phyloP scores from a whole-genome alignment of 2,888 invertebrate species.

The Gastrophysa polygoni region DNA sequence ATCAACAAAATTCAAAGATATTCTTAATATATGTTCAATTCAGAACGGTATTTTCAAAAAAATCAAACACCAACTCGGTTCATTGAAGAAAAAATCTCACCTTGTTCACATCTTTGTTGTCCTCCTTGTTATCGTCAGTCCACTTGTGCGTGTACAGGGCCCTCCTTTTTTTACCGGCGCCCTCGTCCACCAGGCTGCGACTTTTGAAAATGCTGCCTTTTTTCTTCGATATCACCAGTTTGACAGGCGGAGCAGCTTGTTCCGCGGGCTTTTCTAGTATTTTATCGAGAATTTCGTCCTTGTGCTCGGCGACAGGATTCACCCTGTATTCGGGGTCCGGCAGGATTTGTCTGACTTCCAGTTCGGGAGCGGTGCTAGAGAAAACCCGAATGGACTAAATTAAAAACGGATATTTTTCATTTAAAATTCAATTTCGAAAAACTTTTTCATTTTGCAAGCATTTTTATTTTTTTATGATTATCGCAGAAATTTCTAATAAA shows the following conservation, averaged over 20 bases:
- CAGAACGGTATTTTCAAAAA: too few relatives aligned
- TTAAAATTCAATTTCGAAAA: too few relatives aligned
- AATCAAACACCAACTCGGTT: too few relatives aligned
- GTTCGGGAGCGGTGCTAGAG: constrained; percentile 42
- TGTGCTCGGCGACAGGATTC: constrained; percentile 44
- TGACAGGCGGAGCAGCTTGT: constrained; percentile 59
- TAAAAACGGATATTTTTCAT: too few relatives aligned
- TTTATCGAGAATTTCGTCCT: constrained; percentile 51
- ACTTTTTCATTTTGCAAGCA: too few relatives aligned
- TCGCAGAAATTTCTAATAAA: too few relatives aligned
- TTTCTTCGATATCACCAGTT: constrained; percentile 77
- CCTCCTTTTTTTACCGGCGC: constrained; percentile 70
- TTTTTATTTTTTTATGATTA: too few relatives aligned
- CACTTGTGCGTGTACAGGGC: constrained; percentile 89
- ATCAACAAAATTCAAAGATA: too few relatives aligned
- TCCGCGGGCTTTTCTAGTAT: constrained; percentile 49
- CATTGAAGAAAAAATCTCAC: too few relatives aligned
- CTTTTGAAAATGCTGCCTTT: constrained; percentile 92
- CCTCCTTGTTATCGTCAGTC: constrained; percentile 72
- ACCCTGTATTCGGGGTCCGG: constrained; percentile 34
- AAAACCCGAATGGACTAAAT: background rate
- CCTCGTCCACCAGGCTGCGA: constrained; percentile 71
- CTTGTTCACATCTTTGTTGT: constrained; percentile 23
- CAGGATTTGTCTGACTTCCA: constrained; percentile 45
- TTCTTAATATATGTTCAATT: too few relatives aligned